Conservation (phyloP, 2,113 vertebrate genomes). For the Perca fluviatilis region DNA sequence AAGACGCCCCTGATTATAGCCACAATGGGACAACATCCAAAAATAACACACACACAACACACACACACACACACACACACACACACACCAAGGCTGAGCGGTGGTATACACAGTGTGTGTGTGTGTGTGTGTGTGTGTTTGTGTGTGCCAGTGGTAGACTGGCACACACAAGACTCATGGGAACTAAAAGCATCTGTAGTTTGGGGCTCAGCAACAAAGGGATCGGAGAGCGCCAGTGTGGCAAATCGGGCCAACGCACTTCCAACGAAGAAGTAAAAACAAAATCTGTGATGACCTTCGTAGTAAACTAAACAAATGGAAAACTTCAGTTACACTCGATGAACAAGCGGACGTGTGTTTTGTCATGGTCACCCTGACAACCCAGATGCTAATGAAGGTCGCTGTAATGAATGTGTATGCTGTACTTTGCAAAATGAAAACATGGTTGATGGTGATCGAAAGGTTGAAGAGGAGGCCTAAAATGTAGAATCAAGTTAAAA, state of each 20-base stretch:
- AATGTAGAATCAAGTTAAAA: neutral
- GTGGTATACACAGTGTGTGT: too few relatives aligned
- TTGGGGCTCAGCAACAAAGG: constrained; percentile 33
- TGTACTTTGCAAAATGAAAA: constrained; percentile 18
- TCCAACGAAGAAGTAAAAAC: constrained; percentile 34
- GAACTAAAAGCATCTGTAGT: constrained; percentile 46
- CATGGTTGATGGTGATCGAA: neutral
- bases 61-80: constrained; percentile 14
- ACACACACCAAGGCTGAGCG: too few relatives aligned
- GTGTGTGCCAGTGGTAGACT: constrained; percentile 8
- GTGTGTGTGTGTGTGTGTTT: constrained; percentile 11
- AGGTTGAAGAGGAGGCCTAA: neutral
- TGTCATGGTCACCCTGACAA: constrained; percentile 34
- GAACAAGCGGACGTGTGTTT: constrained; percentile 36
- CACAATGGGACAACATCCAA: constrained; percentile 49
- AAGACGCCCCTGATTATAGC: constrained; percentile 69
- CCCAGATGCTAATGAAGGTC: constrained; percentile 24
- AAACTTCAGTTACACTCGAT: constrained; percentile 44
- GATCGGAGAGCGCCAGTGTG: constrained; percentile 7
- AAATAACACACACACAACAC: constrained; percentile 53
- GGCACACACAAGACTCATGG: constrained; percentile 23
- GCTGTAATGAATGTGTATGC: neutral
- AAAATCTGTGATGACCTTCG: constrained; percentile 41
- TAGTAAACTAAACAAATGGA: constrained; percentile 44
- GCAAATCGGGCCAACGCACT: constrained; percentile 13